These are phyloP conservation scores for Stratiolaelaps scimitus DNA, from an alignment of 1,140 invertebrate species.

Conservation along the genomic window DNA sequence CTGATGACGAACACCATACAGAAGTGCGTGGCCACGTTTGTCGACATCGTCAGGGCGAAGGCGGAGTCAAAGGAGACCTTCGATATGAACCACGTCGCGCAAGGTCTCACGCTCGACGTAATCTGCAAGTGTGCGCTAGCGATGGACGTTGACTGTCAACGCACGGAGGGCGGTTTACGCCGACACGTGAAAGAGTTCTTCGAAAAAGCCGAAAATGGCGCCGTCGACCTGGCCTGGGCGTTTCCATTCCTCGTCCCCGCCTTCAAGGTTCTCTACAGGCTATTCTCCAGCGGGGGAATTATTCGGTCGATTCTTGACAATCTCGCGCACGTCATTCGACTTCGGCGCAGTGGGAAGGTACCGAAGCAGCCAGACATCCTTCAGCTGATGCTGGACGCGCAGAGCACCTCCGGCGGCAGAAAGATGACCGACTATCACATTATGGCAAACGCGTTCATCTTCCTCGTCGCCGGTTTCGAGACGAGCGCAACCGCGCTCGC, in stretches of 20 bases:
- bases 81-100: slow-evolving; percentile 40
- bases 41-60: slow-evolving; percentile 36
- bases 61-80: slow-evolving; percentile 35
- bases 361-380: slow-evolving; percentile 33
- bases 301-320: slow-evolving; percentile 39
- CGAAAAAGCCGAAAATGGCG: slow-evolving; percentile 37
- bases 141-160: slow-evolving; percentile 42
- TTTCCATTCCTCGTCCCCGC: slow-evolving; percentile 38
- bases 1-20: slow-evolving; percentile 40
- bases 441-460: slow-evolving; percentile 42
- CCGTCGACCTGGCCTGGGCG: slow-evolving; percentile 38
- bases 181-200: slow-evolving; percentile 41
- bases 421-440: slow-evolving; percentile 42
- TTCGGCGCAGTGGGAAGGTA: slow-evolving; percentile 1
- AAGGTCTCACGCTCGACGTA: slow-evolving; percentile 45
- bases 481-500: slow-evolving; percentile 45
- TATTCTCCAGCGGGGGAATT: slow-evolving; percentile 39
- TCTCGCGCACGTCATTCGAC: slow-evolving; percentile 37
- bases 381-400: slow-evolving; percentile 36
- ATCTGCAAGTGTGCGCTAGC: slow-evolving; percentile 46
- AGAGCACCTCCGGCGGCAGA: slow-evolving; percentile 28
- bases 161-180: slow-evolving; percentile 42
- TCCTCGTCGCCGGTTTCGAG: slow-evolving; percentile 44
- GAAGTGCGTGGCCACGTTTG: slow-evolving; percentile 37
- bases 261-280: slow-evolving; percentile 37